Conservation (phyloP, 2,888 invertebrate genomes). For the Lasioglossum malachurum region DNA sequence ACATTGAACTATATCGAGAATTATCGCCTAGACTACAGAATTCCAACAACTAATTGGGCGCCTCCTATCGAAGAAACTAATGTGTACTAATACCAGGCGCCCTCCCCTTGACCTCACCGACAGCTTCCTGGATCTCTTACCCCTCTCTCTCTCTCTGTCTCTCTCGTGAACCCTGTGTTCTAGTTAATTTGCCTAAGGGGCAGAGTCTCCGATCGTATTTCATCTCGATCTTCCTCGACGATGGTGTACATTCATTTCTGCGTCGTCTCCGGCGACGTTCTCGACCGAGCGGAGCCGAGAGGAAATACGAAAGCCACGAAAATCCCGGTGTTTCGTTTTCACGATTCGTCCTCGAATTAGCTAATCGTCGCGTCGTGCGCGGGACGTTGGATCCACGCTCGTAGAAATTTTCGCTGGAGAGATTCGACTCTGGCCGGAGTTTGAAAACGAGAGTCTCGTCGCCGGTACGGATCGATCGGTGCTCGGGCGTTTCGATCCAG, state of each 20-base stretch:
- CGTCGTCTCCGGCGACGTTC: not conserved
- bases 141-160: not conserved
- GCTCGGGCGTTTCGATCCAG: conserved; percentile 66
- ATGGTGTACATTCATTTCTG: not conserved
- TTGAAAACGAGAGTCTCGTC: not conserved
- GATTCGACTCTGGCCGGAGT: conserved; percentile 28
- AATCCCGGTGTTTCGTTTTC: not conserved
- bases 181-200: conserved; percentile 37
- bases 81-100: conserved; percentile 84
- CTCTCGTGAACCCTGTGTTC: conserved; percentile 11
- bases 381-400: not conserved
- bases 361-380: not conserved
- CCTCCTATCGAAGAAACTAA: conserved; percentile 80
- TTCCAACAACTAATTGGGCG: conserved; percentile 83
- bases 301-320: not conserved
- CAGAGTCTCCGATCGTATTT: conserved; percentile 31
- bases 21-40: conserved; percentile 81
- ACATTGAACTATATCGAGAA: conserved; percentile 82
- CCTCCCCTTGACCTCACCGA: conserved; percentile 78
- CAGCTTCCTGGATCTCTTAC: conserved; percentile 58
- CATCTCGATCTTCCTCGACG: not conserved
- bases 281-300: not conserved
- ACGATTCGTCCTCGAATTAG: not conserved
- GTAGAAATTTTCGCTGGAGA: not conserved
- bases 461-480: conserved; percentile 10